phyloP scores from a whole-genome alignment of 1,140 invertebrate genomes.

The Propsilocerus akamusi region DNA sequence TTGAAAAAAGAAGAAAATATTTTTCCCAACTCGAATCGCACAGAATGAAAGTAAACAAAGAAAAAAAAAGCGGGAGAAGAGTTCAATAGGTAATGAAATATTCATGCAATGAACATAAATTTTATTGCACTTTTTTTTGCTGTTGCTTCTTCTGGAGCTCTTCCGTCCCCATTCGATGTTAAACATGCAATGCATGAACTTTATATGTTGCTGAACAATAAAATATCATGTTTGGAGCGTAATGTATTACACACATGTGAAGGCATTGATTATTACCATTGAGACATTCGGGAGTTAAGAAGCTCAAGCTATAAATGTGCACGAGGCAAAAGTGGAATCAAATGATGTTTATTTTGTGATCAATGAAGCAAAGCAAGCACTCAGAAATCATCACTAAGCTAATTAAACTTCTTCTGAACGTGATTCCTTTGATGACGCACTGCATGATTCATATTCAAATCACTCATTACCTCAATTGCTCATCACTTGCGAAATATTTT shows the following conservation, averaged over 20 bases:
- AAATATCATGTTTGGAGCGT: background rate
- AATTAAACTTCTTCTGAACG: too few relatives aligned
- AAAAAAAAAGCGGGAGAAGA: too few relatives aligned
- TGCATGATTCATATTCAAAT: too few relatives aligned
- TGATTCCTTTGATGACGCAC: too few relatives aligned
- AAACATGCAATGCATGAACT: background rate
- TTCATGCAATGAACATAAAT: conserved; percentile 1
- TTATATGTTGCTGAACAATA: background rate
- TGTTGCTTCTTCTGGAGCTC: background rate
- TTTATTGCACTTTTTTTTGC: background rate
- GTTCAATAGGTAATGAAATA: conserved; percentile 2
- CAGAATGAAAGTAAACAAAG: too few relatives aligned
- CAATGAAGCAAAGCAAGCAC: too few relatives aligned
- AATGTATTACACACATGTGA: background rate
- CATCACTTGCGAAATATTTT: too few relatives aligned
- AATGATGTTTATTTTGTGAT: too few relatives aligned
- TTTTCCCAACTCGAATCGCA: too few relatives aligned
- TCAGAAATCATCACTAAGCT: background rate
- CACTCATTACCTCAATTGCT: too few relatives aligned
- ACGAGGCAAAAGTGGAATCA: too few relatives aligned
- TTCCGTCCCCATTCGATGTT: background rate
- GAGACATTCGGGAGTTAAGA: background rate
- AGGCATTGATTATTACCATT: background rate
- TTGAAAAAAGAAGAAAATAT: too few relatives aligned
- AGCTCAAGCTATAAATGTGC: background rate